Base-by-base conservation (phyloP, 2,113 vertebrate species). In the Datnioides undecimradiatus region DNA sequence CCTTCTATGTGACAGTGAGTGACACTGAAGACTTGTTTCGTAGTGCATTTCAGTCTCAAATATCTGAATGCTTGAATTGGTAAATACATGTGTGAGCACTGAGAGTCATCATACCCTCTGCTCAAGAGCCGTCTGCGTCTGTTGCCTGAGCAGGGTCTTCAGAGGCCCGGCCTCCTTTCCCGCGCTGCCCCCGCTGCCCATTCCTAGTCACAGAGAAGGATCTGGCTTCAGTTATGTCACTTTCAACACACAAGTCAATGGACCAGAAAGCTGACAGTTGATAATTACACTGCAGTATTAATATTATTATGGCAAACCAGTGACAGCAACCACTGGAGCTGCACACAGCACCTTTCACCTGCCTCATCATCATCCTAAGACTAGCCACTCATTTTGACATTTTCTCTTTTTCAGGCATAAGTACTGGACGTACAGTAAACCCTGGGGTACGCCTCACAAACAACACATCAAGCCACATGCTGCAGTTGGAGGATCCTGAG, bases 111-210 rank as follows among this genome's bases (percentile, higher is more conserved):
- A 90, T 97, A 99, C 98, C 97, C 98, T 96, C 92, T 99, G 98
- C 43, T 99, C 98, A 79, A 99, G 89, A 62, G 97, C 96, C 14
- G 97, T 96, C 83, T 99, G 98, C 0, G 98, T 99, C 94, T 99
- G 98, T 62, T 99, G 98, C 83, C 98, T 95, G 81, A 99, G 92
- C 13, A 99, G 96, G 58, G 95, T 95, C 96, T 99, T 99, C 92
- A 99, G 94, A 29, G 97, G 96, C 63, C 96, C 98, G 33, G 96
- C 96, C 90, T 99, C 98, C 94, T 98, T 98, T 84, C 98, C 97
- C 58, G 94, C 96, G 76, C 98, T 99, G 82, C 97, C 97, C 85
- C 97, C 98, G 87, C 98, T 99, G 90, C 98, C 98, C 97, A 99
- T 99, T 92, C 98, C 98, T 99, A 93, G 82, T 91, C 91, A 92